Evolutionary conservation across 2,888 invertebrate species (phyloP), one percentile per base, ranked within the genome.

Genomic region (Eupithecia abbreviata): DNA sequence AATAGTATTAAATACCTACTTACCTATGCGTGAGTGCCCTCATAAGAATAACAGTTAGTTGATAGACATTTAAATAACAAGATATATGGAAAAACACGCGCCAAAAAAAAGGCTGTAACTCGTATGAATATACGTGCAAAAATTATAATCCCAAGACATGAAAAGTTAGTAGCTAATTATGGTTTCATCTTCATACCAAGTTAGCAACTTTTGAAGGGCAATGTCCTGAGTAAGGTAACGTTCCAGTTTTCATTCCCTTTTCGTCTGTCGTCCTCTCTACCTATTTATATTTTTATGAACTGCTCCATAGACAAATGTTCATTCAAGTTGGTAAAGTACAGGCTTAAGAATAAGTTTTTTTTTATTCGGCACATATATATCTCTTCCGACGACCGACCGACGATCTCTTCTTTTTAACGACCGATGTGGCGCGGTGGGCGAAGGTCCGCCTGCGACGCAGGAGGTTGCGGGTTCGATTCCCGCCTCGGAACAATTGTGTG

Each of bases 181-280:
- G 10, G 80, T 85, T 84, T 81, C 69, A 75, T 69, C 5, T 5
- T 81, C 69, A 75, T 69, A 47, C 18, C 76, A 82, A 90, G 88
- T 90, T 87, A 84, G 87, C 90, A 91, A 91, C 89, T 92, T 90
- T 87, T 75, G 73, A 83, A 88, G 92, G 91, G 91, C 90, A 91
- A 90, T 89, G 89, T 86, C 90, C 91, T 82, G 76, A 88, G 88
- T 88, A 86, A 83, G 82, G 85, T 79, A 78, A 86, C 89, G 86
- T 88, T 77, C 74, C 55, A 47, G 69, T 74, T 75, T 43, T 79
- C 74, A 81, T 82, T 82, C 80, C 66, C 74, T 76, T 78, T 77
- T 79, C 79, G 80, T 79, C 75, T 70, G 71, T 73, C 77, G 75
- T 74, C n/a, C n/a, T n/a, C n/a, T n/a, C 79, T 81, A 80, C 42